phyloP scores from a whole-genome alignment of 2,113 vertebrate species.

The Pollachius pollachius region DNA sequence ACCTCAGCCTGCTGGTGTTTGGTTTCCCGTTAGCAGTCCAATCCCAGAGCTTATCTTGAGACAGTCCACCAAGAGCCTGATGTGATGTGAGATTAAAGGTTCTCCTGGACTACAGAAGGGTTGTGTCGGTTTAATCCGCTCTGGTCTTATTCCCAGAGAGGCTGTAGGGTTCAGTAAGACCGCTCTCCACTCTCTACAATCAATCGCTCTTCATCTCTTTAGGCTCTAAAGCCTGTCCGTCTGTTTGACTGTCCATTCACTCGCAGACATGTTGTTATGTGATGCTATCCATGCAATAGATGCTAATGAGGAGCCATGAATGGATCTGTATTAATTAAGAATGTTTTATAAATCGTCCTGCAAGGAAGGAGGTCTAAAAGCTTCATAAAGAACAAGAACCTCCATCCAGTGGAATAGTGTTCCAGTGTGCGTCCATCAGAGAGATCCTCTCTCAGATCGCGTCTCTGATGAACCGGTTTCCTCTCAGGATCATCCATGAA shows the following conservation, averaged over 20 bases:
- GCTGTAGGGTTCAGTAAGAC: too few relatives aligned
- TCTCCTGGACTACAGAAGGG: slow-evolving; percentile 18
- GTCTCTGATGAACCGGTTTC: too few relatives aligned
- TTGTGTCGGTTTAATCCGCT: slow-evolving; percentile 30
- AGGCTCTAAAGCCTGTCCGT: slow-evolving; percentile 31
- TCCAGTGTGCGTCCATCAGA: too few relatives aligned
- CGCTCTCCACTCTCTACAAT: neutral
- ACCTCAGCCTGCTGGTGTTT: neutral
- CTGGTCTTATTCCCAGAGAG: slow-evolving; percentile 24
- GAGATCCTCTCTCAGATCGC: too few relatives aligned
- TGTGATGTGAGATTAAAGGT: neutral
- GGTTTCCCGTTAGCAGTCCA: neutral
- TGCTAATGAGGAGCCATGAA: neutral
- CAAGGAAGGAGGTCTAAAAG: too few relatives aligned
- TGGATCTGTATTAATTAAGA: too few relatives aligned
- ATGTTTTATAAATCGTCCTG: too few relatives aligned
- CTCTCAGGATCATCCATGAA: slow-evolving; percentile 91
- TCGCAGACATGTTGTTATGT: neutral
- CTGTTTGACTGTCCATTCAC: neutral
- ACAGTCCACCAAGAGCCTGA: neutral
- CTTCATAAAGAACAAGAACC: too few relatives aligned
- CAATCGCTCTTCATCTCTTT: slow-evolving; percentile 16
- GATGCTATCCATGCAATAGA: slow-evolving; percentile 9
- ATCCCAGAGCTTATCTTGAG: neutral
- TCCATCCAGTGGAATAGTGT: too few relatives aligned